Base-by-base conservation (phyloP, 2,797 vertebrate species). In the Emys orbicularis region DNA sequence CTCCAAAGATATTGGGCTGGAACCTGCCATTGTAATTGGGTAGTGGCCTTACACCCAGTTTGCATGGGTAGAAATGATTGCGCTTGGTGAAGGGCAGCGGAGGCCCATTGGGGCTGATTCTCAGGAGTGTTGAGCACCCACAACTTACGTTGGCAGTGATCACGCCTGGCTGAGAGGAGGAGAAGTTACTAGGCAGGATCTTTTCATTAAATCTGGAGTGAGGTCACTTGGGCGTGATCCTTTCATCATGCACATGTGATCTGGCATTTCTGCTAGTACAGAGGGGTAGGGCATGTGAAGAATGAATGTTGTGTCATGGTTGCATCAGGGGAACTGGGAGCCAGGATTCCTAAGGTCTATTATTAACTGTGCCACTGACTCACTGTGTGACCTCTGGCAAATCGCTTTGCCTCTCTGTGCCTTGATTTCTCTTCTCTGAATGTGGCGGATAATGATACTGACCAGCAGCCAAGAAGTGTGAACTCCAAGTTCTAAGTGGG, bases 201-300 rank as follows among this genome's bases (percentile, higher is more conserved):
- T n/a, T n/a, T n/a, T n/a, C n/a, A n/a, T n/a, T n/a, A n/a, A n/a
- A n/a, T n/a, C n/a, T n/a, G n/a, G n/a, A n/a, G 83, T 94, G 82
- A 93, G 95, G 95, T 96, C 93, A 92, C 44, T 94, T 86, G 89
- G 97, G 91, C 94, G 89, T 86, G 93, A 83, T 94, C 65, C 86
- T 95, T 96, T 94, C 27, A 56, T 96, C 92, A 95, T 65, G 92
- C 86, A 56, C 86, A 91, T 88, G 93, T 91, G 86, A 41, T 95
- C 0, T 0, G 86, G 86, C 47, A 49, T 93, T 82, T 96, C 94
- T 92, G 84, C 94, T 90, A 82, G 12, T 90, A 86, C 94, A 89
- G 96, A 86, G 50, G 93, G 96, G 93, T 90, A 91, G 94, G 90
- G 85, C 41, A 5, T 89, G 90, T 89, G 94, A 61, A 29, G 88